Conservation (phyloP, 2,113 vertebrate species). For the Pseudonaja textilis region DNA sequence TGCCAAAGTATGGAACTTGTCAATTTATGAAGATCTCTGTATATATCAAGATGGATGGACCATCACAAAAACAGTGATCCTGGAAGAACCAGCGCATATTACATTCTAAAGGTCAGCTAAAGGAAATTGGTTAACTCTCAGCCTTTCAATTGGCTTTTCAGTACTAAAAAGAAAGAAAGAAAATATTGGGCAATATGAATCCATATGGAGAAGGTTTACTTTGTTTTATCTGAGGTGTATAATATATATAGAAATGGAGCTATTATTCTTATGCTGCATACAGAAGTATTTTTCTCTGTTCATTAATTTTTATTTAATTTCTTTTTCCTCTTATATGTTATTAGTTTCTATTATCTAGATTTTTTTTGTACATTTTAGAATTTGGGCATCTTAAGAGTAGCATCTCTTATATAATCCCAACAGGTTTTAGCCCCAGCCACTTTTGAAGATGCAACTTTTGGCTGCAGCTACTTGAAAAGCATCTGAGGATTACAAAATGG, state of each 20-base stretch:
- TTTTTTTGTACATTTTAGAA: too few species aligned
- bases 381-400: too few species aligned
- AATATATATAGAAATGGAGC: neutral
- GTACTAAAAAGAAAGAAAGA: neutral
- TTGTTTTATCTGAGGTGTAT: neutral
- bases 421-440: neutral
- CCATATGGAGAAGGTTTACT: neutral
- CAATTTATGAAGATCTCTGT: too few species aligned
- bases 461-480: neutral
- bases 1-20: too few species aligned
- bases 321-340: neutral
- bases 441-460: neutral
- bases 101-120: neutral
- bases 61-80: neutral
- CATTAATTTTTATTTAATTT: neutral
- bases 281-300: neutral
- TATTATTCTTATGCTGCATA: neutral
- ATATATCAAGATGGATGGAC: neutral
- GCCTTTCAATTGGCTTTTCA: neutral
- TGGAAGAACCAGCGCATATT: neutral
- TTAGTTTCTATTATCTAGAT: neutral
- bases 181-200: neutral
- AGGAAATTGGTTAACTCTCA: neutral
- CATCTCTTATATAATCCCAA: too few species aligned
- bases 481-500: neutral